Evolutionary conservation across 2,113 vertebrate genomes (phyloP).

Genomic region (Caranx melampygus): DNA sequence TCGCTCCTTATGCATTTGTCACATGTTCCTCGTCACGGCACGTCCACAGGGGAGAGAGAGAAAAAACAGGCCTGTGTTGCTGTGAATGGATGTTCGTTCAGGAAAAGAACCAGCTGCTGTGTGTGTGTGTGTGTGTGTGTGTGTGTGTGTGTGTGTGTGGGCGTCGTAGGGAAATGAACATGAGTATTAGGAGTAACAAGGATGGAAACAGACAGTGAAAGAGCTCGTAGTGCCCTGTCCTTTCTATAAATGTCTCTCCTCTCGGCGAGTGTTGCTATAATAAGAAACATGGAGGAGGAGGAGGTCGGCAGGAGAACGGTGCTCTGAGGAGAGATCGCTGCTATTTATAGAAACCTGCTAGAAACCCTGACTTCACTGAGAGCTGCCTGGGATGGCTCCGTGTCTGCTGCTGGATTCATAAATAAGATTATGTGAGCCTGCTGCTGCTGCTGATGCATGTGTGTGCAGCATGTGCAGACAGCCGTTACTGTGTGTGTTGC

Average conservation of each 20-base stretch:
- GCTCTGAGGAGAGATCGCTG: slow-evolving; percentile 49
- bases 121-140: slow-evolving; percentile 4
- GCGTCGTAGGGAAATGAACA: slow-evolving; percentile 29
- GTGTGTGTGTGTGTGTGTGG: slow-evolving; percentile 16
- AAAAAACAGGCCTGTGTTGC: slow-evolving; percentile 7
- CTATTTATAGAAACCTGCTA: slow-evolving; percentile 77
- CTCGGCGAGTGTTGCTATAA: slow-evolving; percentile 76
- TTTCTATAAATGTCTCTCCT: slow-evolving; percentile 70
- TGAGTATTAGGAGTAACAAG: slow-evolving; percentile 34
- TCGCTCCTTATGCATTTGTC: neutral
- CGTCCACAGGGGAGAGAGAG: neutral
- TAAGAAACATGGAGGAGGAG: slow-evolving; percentile 67
- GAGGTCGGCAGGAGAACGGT: slow-evolving; percentile 58
- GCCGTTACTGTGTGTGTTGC: neutral
- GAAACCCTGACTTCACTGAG: slow-evolving; percentile 53
- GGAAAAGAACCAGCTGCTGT: slow-evolving; percentile 19
- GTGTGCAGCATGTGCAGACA: neutral
- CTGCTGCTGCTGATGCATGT: slow-evolving; percentile 30
- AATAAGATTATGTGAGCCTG: slow-evolving; percentile 43
- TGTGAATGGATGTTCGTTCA: slow-evolving; percentile 36
- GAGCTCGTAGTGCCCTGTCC: slow-evolving; percentile 50
- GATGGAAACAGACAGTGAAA: slow-evolving; percentile 54
- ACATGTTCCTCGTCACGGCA: neutral
- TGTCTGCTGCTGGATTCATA: slow-evolving; percentile 61
- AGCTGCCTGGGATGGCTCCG: slow-evolving; percentile 58